These are phyloP conservation scores for Lytechinus pictus DNA, from an alignment of 35 echinoderm and acorn worm species.

Conservation along the genomic window DNA sequence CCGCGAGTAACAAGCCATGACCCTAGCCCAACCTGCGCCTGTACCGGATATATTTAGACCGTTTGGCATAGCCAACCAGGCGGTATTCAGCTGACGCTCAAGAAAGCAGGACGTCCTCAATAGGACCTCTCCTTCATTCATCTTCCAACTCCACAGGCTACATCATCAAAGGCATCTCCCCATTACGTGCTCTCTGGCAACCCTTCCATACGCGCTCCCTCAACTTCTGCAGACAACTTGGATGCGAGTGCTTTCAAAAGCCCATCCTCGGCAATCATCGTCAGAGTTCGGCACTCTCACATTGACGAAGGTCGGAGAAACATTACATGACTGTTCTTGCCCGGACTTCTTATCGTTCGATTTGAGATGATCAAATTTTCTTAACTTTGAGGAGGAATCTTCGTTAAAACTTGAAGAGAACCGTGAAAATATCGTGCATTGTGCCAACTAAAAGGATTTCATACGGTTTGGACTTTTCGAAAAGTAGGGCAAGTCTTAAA, in stretches of 20 bases:
- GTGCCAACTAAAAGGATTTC: neutral
- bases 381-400: neutral
- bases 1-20: slow-evolving; percentile 10
- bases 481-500: neutral
- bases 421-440: neutral
- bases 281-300: neutral
- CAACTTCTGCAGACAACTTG: neutral
- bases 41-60: slow-evolving; percentile 38
- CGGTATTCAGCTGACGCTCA: slow-evolving; percentile 32
- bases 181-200: neutral
- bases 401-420: neutral
- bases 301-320: neutral
- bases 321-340: neutral
- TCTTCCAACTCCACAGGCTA: slow-evolving; percentile 13
- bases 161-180: slow-evolving; percentile 3
- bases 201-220: neutral
- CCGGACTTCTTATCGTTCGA: neutral
- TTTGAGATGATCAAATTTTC: neutral
- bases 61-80: neutral
- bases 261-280: neutral
- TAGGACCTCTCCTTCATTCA: neutral
- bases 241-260: neutral
- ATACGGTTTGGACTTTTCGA: neutral
- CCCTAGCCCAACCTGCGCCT: neutral
- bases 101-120: slow-evolving; percentile 21